phyloP scores from a whole-genome alignment of 2,888 invertebrate species.

The Melanotus villosus region DNA sequence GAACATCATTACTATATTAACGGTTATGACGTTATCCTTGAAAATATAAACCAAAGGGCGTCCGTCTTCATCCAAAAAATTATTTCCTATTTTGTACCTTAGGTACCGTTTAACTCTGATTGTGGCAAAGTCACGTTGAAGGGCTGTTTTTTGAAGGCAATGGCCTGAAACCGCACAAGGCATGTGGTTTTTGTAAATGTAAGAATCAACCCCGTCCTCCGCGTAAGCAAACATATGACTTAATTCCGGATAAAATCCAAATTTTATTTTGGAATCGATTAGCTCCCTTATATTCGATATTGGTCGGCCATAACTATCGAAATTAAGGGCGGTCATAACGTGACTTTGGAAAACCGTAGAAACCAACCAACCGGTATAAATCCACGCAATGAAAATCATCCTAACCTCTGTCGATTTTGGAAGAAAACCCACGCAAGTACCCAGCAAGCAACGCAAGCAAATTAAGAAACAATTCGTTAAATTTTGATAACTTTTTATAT shows the following conservation, averaged over 20 bases:
- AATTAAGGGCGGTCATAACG: neutral
- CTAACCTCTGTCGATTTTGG: neutral
- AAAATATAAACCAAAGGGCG: neutral
- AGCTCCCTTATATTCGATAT: neutral
- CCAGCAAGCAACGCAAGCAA: neutral
- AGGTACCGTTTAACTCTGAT: neutral
- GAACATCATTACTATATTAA: neutral
- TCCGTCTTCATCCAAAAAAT: neutral
- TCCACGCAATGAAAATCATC: neutral
- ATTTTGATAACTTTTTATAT: neutral
- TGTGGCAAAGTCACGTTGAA: neutral
- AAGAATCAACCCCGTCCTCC: neutral
- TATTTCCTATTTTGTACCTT: neutral
- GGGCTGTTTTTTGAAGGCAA: neutral
- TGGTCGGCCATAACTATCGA: slow-evolving; percentile 11
- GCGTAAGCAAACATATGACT: neutral
- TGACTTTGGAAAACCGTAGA: neutral
- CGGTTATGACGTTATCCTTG: neutral
- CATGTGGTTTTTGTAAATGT: neutral
- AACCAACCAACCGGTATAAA: neutral
- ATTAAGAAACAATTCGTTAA: neutral
- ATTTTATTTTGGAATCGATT: slow-evolving; percentile 6
- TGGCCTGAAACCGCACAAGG: neutral
- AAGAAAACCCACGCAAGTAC: neutral
- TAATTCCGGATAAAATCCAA: neutral